Evolutionary conservation across 1,140 invertebrate species (phyloP), one percentile per base, ranked within the genome.

Genomic region (Tyrophagus putrescentiae): DNA sequence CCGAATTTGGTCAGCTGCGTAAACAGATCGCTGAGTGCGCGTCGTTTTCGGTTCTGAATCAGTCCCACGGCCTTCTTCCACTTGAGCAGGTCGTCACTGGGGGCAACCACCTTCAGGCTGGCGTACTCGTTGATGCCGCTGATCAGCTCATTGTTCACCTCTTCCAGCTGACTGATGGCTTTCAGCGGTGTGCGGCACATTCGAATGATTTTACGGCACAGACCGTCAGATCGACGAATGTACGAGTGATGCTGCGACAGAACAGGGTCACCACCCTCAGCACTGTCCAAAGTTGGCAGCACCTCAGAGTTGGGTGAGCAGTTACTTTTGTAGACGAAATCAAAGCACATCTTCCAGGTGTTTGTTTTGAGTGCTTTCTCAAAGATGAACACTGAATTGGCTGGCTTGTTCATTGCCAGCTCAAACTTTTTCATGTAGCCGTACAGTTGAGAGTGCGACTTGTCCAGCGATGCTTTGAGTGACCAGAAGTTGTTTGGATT

Each of bases 401-500:
- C 28, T 54, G 50, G 48, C 6, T 33, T 4, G 16, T 1, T 5
- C 16, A 63, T 16, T 25, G n/a, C 16, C 42, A 27, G 32, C 64
- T 82, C 77, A 73, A 81, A 94, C 66, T 89, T 82, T 66, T 85
- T 84, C 3, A 90, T 81, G 65, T 84, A 82, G 71, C 91, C 92
- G 65, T 85, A 83, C 1, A 97, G 70, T 25, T 82, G 87, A 63
- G 83, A 81, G 68, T 95, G 89, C 1, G 86, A 84, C 71, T 88
- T 92, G 27, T 85, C 80, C 3, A 92, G 80, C 4, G 84, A 67
- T 64, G 85, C 82, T 64, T 87, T 90, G 7, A 98, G 80, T n/a
- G 87, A 81, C 80, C 86, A 95, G 69, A 93, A 93, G 68, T 85
- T 95, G 1, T 92, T 80, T 68, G 98, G 92, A 68, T 87, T 92